These are phyloP conservation scores for Amorpha juglandis DNA, from an alignment of 2,888 invertebrate genomes.

Conservation along the genomic window DNA sequence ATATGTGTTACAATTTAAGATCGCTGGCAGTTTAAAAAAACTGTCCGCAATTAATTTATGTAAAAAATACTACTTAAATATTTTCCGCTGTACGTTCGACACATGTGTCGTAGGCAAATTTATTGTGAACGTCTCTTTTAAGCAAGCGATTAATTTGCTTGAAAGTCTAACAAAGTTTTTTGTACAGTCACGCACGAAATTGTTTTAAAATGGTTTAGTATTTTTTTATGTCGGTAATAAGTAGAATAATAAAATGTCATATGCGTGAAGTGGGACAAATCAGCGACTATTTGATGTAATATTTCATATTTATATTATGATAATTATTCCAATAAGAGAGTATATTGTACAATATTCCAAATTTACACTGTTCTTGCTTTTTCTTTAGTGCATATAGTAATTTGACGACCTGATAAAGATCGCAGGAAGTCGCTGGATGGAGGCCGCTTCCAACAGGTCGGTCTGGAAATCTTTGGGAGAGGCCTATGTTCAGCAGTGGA, in stretches of 20 bases:
- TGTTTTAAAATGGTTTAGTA: conserved; percentile 30
- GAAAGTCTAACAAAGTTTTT: conserved; percentile 65
- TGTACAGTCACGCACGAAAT: conserved; percentile 55
- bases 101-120: conserved; percentile 16
- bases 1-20: too few species aligned
- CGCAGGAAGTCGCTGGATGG: too few species aligned
- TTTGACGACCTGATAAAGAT: too few species aligned
- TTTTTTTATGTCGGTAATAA: neutral
- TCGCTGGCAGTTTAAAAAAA: too few species aligned
- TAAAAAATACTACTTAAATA: neutral
- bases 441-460: too few species aligned
- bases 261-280: neutral
- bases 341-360: too few species aligned
- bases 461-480: too few species aligned
- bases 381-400: too few species aligned
- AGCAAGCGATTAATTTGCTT: conserved; percentile 59
- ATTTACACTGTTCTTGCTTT: too few species aligned
- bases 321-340: neutral
- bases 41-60: too few species aligned
- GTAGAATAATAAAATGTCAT: neutral
- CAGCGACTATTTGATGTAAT: neutral
- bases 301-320: neutral
- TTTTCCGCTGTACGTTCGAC: neutral
- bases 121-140: conserved; percentile 49
- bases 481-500: too few species aligned